Base-by-base conservation (phyloP, 2,113 vertebrate genomes). In the Agapornis roseicollis region DNA sequence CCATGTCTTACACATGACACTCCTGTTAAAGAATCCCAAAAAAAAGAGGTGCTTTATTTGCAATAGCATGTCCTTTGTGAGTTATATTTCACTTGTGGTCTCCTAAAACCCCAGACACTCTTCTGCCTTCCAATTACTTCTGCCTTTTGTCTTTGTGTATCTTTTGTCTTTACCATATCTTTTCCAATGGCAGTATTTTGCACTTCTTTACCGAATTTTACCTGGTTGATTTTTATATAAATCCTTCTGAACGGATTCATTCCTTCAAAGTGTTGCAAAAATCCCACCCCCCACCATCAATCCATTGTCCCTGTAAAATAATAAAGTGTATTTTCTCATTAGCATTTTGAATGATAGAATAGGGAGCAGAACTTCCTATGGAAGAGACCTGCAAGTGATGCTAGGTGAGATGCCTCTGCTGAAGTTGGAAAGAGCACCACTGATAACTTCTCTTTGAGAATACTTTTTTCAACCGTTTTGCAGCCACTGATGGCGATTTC, bases 1-100 rank as follows among this genome's bases (percentile, higher is more conserved):
- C 95, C 94, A 97, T 97, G 96, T 96, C 96, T 97, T 97, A 96
- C 96, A 96, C 94, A 94, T 96, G 96, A 96, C 94, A 97, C 93
- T 96, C 91, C 89, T 96, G 96, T 94, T 97, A 97, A 96, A 96
- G 95, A 96, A 96, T 95, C 89, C 94, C 4, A n/a, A n/a, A n/a
- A n/a, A 97, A 96, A 94, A 84, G 86, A 96, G 93, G 91, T 94
- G 84, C 93, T 95, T 92, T 94, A 91, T 96, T 95, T 95, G 84
- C 93, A 95, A 85, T 91, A 95, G 83, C 87, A 77, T 89, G 78
- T 94, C 91, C 89, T 96, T 96, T 87, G 91, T 92, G 70, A 94
- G 61, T 76, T 94, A 56, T 85, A 77, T 92, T 94, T 94, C 73
- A 91, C 53, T 72, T 65, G 66, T 53, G 84, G 80, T 56, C 53